Conservation (phyloP, 2,888 invertebrate species). For the Andrena minutula region DNA sequence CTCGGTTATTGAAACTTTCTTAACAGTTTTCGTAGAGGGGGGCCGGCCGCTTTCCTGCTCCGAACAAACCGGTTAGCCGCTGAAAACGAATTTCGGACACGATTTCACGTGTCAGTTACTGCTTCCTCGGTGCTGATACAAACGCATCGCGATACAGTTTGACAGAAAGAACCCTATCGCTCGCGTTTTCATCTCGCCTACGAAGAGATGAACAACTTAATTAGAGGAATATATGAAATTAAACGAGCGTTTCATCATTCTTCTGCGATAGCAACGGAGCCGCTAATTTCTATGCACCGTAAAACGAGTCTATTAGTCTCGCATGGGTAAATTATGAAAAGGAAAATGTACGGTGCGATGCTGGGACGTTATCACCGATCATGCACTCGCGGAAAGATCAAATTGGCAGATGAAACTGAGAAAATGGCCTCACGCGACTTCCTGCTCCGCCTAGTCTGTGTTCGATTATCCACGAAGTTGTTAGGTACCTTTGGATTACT, state of each 20-base stretch:
- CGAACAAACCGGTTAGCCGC: slow-evolving; percentile 31
- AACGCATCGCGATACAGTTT: neutral
- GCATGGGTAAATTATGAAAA: slow-evolving; percentile 45
- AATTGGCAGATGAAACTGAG: neutral
- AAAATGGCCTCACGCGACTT: neutral
- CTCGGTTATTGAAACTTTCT: slow-evolving; percentile 56
- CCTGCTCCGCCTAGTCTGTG: neutral
- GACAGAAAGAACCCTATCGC: neutral
- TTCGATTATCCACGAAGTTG: too few species aligned
- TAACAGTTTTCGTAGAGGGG: slow-evolving; percentile 17
- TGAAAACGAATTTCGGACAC: slow-evolving; percentile 54
- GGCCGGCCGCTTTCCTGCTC: slow-evolving; percentile 39
- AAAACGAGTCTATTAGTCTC: slow-evolving; percentile 54
- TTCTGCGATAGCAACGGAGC: slow-evolving; percentile 9
- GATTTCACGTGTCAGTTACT: neutral
- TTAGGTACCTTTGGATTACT: too few species aligned
- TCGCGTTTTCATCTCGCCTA: neutral
- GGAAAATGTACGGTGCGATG: neutral
- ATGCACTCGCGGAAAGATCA: slow-evolving; percentile 3
- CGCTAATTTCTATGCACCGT: slow-evolving; percentile 47
- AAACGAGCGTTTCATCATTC: neutral
- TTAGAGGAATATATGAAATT: slow-evolving; percentile 30
- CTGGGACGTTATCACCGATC: neutral
- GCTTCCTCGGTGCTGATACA: neutral
- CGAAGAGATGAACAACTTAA: slow-evolving; percentile 1